A percentile compares a stretch with the other conserved stretches of the same genome.
These are phyloP conservation scores for Colossoma macropomum DNA, from an alignment of 2,113 vertebrate genomes.

Conservation along the genomic window DNA sequence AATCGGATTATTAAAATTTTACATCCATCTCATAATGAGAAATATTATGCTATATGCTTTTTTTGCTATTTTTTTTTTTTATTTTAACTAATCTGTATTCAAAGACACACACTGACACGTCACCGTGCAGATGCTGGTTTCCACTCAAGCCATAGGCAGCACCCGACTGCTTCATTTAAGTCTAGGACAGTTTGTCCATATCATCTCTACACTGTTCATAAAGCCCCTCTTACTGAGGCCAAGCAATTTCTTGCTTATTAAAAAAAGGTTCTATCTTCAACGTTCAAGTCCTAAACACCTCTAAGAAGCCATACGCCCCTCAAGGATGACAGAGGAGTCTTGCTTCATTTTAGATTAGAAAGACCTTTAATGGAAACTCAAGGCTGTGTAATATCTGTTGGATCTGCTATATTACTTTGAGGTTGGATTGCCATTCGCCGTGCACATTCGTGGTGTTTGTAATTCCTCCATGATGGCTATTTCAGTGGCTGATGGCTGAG, in stretches of 20 bases:
- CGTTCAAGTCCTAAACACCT: slow-evolving; percentile 20
- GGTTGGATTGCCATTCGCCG: slow-evolving; percentile 65
- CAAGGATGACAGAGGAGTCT: slow-evolving; percentile 24
- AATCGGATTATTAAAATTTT: too few species aligned
- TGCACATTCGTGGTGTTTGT: slow-evolving; percentile 59
- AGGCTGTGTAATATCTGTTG: slow-evolving; percentile 61
- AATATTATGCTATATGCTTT: too few species aligned
- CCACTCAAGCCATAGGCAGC: neutral
- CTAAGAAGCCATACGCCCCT: neutral
- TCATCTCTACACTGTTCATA: slow-evolving; percentile 18
- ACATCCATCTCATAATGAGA: too few species aligned
- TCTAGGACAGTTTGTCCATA: neutral
- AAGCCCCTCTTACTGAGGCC: neutral
- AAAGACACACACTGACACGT: neutral
- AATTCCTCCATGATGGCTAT: slow-evolving; percentile 65
- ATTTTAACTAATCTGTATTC: neutral
- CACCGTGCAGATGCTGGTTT: too few species aligned
- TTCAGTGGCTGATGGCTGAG: slow-evolving; percentile 67
- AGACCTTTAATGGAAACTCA: slow-evolving; percentile 52
- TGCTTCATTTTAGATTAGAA: slow-evolving; percentile 42
- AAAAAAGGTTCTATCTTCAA: slow-evolving; percentile 12
- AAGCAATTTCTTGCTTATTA: slow-evolving; percentile 41
- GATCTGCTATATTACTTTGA: slow-evolving; percentile 69
- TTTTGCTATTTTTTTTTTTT: too few species aligned
- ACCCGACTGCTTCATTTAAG: neutral